Evolutionary conservation across 2,113 vertebrate genomes (phyloP), one percentile per base, ranked within the genome.

Genomic region (Gallinago undulata): DNA sequence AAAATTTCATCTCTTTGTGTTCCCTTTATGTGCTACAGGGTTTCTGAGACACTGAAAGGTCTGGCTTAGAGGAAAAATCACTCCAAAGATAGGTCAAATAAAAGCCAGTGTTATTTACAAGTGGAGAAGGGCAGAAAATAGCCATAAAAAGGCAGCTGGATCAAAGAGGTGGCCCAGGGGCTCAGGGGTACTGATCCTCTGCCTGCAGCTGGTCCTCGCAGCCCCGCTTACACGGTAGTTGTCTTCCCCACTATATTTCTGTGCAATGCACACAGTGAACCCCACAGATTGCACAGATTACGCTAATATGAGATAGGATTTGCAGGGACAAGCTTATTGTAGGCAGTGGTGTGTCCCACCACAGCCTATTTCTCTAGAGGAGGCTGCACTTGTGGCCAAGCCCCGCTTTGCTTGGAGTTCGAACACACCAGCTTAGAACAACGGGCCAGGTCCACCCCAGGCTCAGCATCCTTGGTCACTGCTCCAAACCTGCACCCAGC

Each of bases 41-140:
- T 64, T 81, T 77, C 67, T 8, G 19, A 94, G 86, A 90, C 76
- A 75, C 43, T 39, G 62, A 68, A 89, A 68, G 73, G 60, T 84
- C 86, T 87, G 73, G 62, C 90, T 94, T 84, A 93, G 74, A 91
- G 53, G 62, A 78, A 94, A 94, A 94, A 79, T 69, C 77, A 81
- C 12, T 43, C 69, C 76, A 28, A 74, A 84, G 83, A 57, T 1
- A 68, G 62, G 73, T 78, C 74, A 96, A 60, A 87, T 39, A 70
- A 90, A 90, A 95, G 76, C 51, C 94, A 96, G 55, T 66, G 86
- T 89, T 87, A 90, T 90, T 89, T 75, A 87, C 48, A 78, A 86
- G 67, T 19, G 56, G 41, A 84, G 45, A 78, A 93, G 72, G 35
- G 92, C 83, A 95, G 64, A 68, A 80, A 93, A 94, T 3, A 74